phyloP scores from a whole-genome alignment of 2,888 invertebrate species.

The Drosophila fungiperda region DNA sequence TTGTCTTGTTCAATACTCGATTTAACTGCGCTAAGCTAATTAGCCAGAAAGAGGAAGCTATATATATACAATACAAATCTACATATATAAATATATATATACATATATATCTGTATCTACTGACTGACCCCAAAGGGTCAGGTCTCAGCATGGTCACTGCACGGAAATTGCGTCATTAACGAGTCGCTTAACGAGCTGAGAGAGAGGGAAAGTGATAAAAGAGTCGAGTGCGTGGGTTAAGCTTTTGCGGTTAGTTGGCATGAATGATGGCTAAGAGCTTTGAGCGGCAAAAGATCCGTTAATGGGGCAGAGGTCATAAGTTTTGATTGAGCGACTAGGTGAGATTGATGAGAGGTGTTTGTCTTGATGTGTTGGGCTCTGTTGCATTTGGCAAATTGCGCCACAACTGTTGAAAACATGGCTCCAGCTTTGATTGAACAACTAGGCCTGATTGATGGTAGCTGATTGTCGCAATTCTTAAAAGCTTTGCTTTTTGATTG shows the following conservation, averaged over 20 bases:
- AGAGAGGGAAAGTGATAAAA: neutral
- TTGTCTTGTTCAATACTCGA: conserved; percentile 58
- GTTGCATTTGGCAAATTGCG: neutral
- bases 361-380: neutral
- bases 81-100: neutral
- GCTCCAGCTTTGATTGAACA: conserved; percentile 16
- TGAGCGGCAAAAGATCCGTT: conserved; percentile 38
- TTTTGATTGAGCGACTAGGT: conserved; percentile 38
- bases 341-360: conserved; percentile 40
- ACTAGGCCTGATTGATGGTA: conserved; percentile 12
- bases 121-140: conserved; percentile 70
- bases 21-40: conserved; percentile 78
- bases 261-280: conserved; percentile 43
- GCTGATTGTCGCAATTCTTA: conserved; percentile 6
- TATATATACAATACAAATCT: neutral
- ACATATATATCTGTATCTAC: conserved; percentile 1
- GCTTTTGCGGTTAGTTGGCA: conserved; percentile 49
- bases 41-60: conserved; percentile 58
- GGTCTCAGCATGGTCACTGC: conserved; percentile 58
- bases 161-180: conserved; percentile 80
- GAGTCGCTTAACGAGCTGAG: conserved; percentile 60
- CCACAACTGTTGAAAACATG: neutral
- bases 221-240: conserved; percentile 42
- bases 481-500: neutral
- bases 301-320: conserved; percentile 44